A percentile compares a stretch with the other conserved stretches of the same genome.
Conservation (phyloP, 2,113 vertebrate genomes). For the Numida meleagris region DNA sequence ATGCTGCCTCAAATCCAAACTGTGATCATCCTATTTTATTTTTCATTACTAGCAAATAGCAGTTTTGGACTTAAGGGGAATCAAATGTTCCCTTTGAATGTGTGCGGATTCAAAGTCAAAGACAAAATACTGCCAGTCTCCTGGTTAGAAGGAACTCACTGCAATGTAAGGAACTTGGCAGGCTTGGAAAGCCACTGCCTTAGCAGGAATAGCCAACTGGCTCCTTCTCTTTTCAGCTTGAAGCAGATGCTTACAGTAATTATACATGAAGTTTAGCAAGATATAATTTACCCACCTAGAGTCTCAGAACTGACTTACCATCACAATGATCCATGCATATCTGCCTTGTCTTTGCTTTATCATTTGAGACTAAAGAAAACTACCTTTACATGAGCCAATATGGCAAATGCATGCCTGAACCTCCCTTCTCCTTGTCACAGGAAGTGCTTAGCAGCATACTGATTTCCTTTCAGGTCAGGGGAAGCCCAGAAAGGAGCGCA, state of each 20-base stretch:
- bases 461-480: neutral
- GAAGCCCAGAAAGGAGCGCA: neutral
- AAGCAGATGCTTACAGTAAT: neutral
- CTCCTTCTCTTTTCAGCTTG: neutral
- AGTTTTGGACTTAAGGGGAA: neutral
- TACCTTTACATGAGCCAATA: neutral
- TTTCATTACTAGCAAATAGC: neutral
- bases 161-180: neutral
- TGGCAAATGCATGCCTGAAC: rapidly evolving
- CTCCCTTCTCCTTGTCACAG: neutral
- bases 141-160: neutral
- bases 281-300: neutral
- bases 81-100: neutral
- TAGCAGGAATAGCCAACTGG: neutral
- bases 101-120: neutral
- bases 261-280: neutral
- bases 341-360: neutral
- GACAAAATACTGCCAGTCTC: neutral
- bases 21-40: neutral
- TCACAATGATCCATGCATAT: neutral
- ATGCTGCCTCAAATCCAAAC: neutral
- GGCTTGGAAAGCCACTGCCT: neutral
- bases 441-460: neutral
- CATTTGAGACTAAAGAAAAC: neutral
- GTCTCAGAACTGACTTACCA: neutral